Evolutionary conservation across 1,140 invertebrate genomes (phyloP).

Genomic region (Papilio glaucus): DNA sequence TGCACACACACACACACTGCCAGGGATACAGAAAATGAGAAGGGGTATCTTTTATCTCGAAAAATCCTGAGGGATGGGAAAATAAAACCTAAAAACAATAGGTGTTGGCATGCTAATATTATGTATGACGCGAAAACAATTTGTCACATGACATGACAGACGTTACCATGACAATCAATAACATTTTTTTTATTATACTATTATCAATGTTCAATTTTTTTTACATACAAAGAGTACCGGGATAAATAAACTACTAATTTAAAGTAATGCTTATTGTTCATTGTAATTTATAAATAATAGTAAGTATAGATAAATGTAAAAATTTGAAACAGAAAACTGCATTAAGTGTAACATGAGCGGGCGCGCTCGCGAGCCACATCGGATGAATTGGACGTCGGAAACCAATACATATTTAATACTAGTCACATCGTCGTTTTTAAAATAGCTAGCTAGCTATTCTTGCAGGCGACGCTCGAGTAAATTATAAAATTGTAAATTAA

Average conservation of each 20-base stretch:
- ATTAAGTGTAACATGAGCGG: constrained; percentile 1
- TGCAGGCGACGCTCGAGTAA: neutral
- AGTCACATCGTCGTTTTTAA: neutral
- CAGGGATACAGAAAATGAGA: too few species aligned
- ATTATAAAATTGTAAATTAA: neutral
- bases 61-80: too few species aligned
- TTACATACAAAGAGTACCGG: too few species aligned
- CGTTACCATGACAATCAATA: too few species aligned
- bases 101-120: too few species aligned
- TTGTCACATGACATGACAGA: too few species aligned
- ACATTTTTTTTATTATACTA: too few species aligned
- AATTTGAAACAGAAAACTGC: constrained; percentile 18
- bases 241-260: neutral
- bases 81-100: too few species aligned
- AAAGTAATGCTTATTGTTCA: too few species aligned
- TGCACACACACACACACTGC: too few species aligned
- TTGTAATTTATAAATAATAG: neutral
- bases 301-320: neutral
- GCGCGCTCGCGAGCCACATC: neutral
- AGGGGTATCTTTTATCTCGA: too few species aligned
- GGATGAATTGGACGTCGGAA: neutral
- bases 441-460: neutral
- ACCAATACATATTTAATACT: neutral
- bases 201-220: neutral
- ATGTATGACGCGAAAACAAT: too few species aligned